Evolutionary conservation across 2,888 invertebrate genomes (phyloP).

Genomic region (Ornithoptera alexandrae): DNA sequence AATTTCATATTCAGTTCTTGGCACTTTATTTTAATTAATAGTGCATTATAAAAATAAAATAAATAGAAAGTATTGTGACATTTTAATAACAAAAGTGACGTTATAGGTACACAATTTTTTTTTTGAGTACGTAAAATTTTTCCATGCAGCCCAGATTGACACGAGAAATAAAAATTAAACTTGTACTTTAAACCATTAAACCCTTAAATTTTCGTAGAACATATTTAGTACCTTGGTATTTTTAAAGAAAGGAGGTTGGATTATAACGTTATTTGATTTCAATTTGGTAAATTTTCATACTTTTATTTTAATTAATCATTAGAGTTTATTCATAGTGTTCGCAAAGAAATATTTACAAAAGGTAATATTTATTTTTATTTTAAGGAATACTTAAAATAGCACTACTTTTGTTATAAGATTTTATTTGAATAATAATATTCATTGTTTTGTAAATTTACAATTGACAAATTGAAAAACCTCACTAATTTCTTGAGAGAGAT

Average conservation of each 20-base stretch:
- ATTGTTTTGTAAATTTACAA: not conserved
- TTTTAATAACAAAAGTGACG: not conserved
- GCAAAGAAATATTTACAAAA: too few species aligned
- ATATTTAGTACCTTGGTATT: not conserved
- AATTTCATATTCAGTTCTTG: constrained; percentile 1
- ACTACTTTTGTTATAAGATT: not conserved
- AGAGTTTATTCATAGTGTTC: too few species aligned
- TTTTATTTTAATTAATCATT: too few species aligned
- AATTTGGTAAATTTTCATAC: too few species aligned
- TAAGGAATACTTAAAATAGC: too few species aligned
- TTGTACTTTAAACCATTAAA: not conserved
- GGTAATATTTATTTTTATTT: too few species aligned
- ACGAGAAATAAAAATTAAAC: too few species aligned
- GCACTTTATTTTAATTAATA: not conserved
- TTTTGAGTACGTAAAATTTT: too few species aligned
- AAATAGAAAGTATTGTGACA: not conserved
- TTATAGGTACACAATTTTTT: not conserved
- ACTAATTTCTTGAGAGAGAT: constrained; percentile 45
- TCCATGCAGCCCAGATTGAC: too few species aligned
- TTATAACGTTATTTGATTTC: too few species aligned
- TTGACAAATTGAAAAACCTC: not conserved
- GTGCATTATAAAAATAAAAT: not conserved
- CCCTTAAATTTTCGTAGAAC: not conserved
- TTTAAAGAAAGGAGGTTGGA: not conserved
- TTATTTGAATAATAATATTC: not conserved